Evolutionary conservation across 2,113 vertebrate genomes (phyloP), one percentile per base, ranked within the genome.

Genomic region (Amphilophus citrinellus): DNA sequence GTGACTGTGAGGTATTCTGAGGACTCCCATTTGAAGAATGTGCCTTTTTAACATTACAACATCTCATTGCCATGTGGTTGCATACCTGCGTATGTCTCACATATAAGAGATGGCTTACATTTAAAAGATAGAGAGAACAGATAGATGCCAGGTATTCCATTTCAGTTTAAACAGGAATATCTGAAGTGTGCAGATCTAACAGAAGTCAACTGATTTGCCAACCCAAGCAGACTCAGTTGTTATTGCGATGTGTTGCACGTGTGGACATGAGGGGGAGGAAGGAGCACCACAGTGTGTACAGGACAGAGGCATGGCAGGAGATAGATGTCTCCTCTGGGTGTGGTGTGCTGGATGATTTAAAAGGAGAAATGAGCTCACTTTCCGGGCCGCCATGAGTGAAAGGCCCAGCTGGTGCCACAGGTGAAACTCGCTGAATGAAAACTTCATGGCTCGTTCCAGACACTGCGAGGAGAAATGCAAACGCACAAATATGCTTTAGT

Each of bases 331-430:
- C 27, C 75, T 84, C 10, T 27, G 88, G 85, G 83, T 59, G 76
- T 84, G 82, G 61, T 15, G n/a, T 35, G 50, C 75, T 37, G 76
- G 76, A 39, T 22, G 73, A 85, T 88, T 80, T 86, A 78, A 88
- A 82, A 81, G 62, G 62, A 89, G 86, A 73, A 80, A 92, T 90
- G 85, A 94, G 61, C 96, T 98, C 96, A 99, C 98, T 98, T 99
- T 99, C 84, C 98, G 97, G 47, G 97, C 97, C 7, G 98, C 97
- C 92, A 99, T 96, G 97, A 99, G 97, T 85, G 98, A 99, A 90
- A 99, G 93, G 82, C 97, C 98, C 93, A 99, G 94, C 92, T 99
- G 98, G 92, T 98, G 98, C 98, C 98, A 99, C 59, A 99, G 97
- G 91, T 99, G 98, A 93, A 99, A 99, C 95, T 99, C 98, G 89